Percentiles rank a stretch among this genome's conserved stretches.
These are phyloP conservation scores for Gonioctena quinquepunctata DNA, from an alignment of 1,140 invertebrate genomes.

Conservation along the genomic window DNA sequence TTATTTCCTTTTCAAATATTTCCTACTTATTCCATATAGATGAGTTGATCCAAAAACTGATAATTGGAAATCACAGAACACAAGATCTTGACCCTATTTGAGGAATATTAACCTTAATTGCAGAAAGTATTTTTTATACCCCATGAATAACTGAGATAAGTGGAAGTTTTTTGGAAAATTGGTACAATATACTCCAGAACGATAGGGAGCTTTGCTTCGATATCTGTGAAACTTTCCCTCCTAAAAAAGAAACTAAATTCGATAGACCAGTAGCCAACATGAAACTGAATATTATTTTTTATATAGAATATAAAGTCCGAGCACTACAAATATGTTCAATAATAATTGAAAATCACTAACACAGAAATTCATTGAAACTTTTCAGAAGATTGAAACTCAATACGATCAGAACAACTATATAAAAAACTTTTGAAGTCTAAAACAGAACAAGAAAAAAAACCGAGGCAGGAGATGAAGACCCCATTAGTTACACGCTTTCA, in stretches of 20 bases:
- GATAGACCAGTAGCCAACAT: slow-evolving; percentile 64
- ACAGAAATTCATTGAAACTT: slow-evolving; percentile 64
- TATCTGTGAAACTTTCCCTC: slow-evolving; percentile 84
- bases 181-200: slow-evolving; percentile 73
- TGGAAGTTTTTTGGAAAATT: slow-evolving; percentile 69
- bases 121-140: too few relatives aligned
- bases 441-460: slow-evolving; percentile 36
- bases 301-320: slow-evolving; percentile 83
- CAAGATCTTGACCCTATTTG: too few relatives aligned
- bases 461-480: slow-evolving; percentile 29
- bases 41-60: too few relatives aligned
- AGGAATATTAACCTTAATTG: too few relatives aligned
- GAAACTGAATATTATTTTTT: slow-evolving; percentile 74
- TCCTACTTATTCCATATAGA: too few relatives aligned
- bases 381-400: slow-evolving; percentile 60
- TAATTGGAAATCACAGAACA: too few relatives aligned
- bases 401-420: slow-evolving; percentile 55
- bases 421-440: slow-evolving; percentile 55
- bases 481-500: slow-evolving; percentile 44
- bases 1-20: too few relatives aligned
- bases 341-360: slow-evolving; percentile 58
- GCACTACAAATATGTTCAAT: slow-evolving; percentile 60
- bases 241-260: slow-evolving; percentile 75
- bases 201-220: slow-evolving; percentile 90
- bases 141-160: slow-evolving; percentile 60